phyloP scores from a whole-genome alignment of 2,888 invertebrate genomes.

The Agonum fuliginosum region DNA sequence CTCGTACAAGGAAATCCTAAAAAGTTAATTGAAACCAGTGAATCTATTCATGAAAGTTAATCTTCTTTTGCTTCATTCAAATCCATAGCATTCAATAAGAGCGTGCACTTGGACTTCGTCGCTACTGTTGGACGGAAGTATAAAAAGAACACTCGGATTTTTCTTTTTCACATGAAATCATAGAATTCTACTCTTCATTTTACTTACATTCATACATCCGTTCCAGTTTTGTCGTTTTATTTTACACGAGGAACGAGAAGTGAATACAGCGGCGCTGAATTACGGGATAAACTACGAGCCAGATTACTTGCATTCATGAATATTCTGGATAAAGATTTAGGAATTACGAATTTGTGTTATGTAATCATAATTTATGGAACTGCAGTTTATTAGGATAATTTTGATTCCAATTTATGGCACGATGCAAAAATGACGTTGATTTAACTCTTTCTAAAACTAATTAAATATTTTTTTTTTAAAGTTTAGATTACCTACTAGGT shows the following conservation, averaged over 20 bases:
- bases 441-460: too few species aligned
- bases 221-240: neutral
- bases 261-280: neutral
- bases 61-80: conserved; percentile 42
- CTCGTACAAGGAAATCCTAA: conserved; percentile 35
- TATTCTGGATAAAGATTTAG: too few species aligned
- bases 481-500: too few species aligned
- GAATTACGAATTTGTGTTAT: neutral
- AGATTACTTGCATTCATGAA: neutral
- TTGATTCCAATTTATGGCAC: neutral
- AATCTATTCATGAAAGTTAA: conserved; percentile 44
- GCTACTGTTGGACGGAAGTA: neutral
- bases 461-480: too few species aligned
- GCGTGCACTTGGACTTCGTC: conserved; percentile 3
- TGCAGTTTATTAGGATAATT: neutral
- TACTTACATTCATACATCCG: conserved; percentile 34
- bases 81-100: conserved; percentile 20
- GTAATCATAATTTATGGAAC: neutral
- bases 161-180: conserved; percentile 28
- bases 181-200: conserved; percentile 36
- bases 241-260: neutral
- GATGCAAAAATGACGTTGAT: too few species aligned
- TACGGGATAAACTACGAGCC: neutral
- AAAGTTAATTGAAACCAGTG: conserved; percentile 45
- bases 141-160: conserved; percentile 27